Conservation (phyloP, 1,140 invertebrate species). For the Drosophila tani region DNA sequence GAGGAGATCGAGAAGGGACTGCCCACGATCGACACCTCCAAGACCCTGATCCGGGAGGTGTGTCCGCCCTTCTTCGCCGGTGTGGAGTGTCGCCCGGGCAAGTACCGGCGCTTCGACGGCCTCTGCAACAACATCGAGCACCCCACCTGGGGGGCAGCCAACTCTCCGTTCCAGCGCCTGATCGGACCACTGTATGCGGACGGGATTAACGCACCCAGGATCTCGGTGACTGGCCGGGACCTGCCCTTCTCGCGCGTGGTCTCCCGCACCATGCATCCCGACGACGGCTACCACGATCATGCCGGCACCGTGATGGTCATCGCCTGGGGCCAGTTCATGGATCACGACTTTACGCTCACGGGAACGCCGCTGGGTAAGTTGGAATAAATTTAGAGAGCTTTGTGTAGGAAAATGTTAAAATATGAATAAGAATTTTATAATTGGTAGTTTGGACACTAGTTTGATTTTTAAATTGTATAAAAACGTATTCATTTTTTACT, state of each 20-base stretch:
- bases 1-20: constrained; percentile 95
- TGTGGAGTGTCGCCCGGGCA: constrained; percentile 94
- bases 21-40: constrained; percentile 95
- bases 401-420: neutral
- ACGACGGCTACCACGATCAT: constrained; percentile 96
- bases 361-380: constrained; percentile 92
- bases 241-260: constrained; percentile 93
- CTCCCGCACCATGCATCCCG: constrained; percentile 95
- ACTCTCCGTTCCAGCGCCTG: constrained; percentile 92
- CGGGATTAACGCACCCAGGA: constrained; percentile 92
- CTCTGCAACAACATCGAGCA: constrained; percentile 96
- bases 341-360: constrained; percentile 96
- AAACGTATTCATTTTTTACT: neutral
- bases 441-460: neutral
- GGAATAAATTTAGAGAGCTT: neutral
- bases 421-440: neutral
- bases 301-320: constrained; percentile 97
- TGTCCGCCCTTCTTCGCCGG: constrained; percentile 95
- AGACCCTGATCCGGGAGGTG: constrained; percentile 93
- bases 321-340: constrained; percentile 97
- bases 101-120: constrained; percentile 95
- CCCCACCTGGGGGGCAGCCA: constrained; percentile 95
- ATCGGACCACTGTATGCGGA: constrained; percentile 92
- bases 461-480: neutral
- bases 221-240: constrained; percentile 89